Conservation (phyloP, 2,888 invertebrate genomes). For the Parnassius smintheus region DNA sequence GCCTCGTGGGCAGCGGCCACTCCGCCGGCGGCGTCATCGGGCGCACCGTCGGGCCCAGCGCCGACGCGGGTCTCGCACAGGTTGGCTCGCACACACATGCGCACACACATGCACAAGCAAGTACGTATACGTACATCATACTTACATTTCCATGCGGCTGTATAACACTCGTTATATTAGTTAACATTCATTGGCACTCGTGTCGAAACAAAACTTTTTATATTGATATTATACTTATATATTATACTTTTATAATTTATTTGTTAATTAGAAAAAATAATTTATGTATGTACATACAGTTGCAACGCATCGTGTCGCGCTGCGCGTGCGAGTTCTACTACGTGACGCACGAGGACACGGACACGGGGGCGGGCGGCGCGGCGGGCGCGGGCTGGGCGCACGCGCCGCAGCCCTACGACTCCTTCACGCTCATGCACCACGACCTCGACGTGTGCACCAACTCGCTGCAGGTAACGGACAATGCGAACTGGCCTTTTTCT, state of each 20-base stretch:
- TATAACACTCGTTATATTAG: too few species aligned
- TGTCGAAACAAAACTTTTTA: neutral
- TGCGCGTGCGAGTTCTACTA: slow-evolving; percentile 99
- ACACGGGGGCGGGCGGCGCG: slow-evolving; percentile 63
- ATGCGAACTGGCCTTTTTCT: too few species aligned
- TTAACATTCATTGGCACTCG: too few species aligned
- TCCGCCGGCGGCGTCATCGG: slow-evolving; percentile 98
- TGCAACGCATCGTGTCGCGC: slow-evolving; percentile 97
- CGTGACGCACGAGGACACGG: slow-evolving; percentile 93
- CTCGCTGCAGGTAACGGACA: slow-evolving; percentile 85
- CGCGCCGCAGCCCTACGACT: slow-evolving; percentile 93
- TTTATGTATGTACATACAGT: slow-evolving; percentile 62
- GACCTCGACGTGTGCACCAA: slow-evolving; percentile 99
- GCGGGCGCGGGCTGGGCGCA: slow-evolving; percentile 87
- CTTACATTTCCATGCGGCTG: too few species aligned
- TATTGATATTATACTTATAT: neutral
- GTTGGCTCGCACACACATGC: slow-evolving; percentile 37
- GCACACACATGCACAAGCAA: too few species aligned
- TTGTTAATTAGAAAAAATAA: too few species aligned
- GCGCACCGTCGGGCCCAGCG: slow-evolving; percentile 91
- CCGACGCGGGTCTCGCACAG: slow-evolving; percentile 70
- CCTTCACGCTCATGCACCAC: slow-evolving; percentile 98
- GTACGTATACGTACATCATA: too few species aligned
- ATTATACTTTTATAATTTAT: too few species aligned
- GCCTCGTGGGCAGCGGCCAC: slow-evolving; percentile 95